Evolutionary conservation across 1,140 invertebrate genomes (phyloP).

Genomic region (Pseudachorutes palmiensis): DNA sequence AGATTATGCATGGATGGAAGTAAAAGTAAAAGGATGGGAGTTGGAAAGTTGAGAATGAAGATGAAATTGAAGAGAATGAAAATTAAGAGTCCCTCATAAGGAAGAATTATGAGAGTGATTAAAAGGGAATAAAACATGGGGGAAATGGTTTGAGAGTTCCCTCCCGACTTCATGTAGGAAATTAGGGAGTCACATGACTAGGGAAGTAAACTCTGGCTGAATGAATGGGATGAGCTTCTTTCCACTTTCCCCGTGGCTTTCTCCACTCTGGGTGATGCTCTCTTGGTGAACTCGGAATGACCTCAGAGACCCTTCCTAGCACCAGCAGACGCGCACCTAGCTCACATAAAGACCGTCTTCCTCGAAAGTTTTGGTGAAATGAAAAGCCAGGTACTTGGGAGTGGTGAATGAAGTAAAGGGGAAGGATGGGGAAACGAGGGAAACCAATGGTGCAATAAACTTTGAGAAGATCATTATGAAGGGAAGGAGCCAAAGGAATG

Average conservation of each 20-base stretch:
- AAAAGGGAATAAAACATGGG: background rate
- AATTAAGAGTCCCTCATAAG: background rate
- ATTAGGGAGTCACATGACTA: too few species aligned
- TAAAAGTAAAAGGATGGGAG: too few species aligned
- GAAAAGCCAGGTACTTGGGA: background rate
- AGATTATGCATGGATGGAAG: too few species aligned
- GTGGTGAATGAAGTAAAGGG: background rate
- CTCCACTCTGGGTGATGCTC: background rate
- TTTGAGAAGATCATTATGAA: slow-evolving; percentile 17
- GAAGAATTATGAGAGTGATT: background rate
- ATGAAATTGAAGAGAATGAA: background rate
- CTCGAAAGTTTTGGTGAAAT: too few species aligned
- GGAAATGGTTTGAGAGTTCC: too few species aligned
- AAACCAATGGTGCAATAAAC: slow-evolving; percentile 13
- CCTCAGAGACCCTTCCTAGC: background rate
- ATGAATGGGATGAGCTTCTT: background rate
- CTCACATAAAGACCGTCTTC: too few species aligned
- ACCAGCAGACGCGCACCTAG: too few species aligned
- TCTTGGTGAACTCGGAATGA: background rate
- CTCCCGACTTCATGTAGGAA: too few species aligned
- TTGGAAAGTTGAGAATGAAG: too few species aligned
- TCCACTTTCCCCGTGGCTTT: background rate
- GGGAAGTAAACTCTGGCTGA: too few species aligned
- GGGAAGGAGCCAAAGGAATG: background rate
- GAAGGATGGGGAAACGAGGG: background rate